phyloP scores from a whole-genome alignment of 2,113 vertebrate species.

The Poecile atricapillus region DNA sequence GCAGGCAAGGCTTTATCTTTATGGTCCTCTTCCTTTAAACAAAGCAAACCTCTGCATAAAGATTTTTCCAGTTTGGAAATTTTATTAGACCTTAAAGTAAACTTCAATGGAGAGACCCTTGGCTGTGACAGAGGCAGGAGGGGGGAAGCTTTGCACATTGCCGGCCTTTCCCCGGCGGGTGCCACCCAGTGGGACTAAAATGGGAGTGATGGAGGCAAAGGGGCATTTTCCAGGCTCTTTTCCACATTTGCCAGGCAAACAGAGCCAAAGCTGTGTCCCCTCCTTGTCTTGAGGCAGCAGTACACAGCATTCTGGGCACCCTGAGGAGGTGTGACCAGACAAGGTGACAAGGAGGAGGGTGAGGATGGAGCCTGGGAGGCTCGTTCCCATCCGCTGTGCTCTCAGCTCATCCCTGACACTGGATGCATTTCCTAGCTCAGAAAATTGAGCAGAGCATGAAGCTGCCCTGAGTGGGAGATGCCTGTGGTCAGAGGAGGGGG shows the following conservation, averaged over 20 bases:
- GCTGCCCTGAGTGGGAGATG: not conserved
- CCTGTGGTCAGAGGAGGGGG: not conserved
- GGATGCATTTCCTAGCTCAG: not conserved
- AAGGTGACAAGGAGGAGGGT: not conserved
- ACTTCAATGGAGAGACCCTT: slow-evolving; percentile 35
- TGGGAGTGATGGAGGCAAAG: rapidly evolving
- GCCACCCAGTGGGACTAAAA: not conserved
- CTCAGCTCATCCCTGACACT: not conserved
- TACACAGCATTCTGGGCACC: not conserved
- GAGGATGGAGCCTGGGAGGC: not conserved
- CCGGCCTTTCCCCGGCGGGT: rapidly evolving
- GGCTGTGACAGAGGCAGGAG: not conserved
- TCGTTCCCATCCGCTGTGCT: not conserved
- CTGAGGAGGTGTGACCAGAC: not conserved
- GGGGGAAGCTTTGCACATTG: not conserved
- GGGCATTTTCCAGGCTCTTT: not conserved
- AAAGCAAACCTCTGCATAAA: not conserved
- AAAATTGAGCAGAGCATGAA: not conserved
- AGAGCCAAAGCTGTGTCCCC: rapidly evolving
- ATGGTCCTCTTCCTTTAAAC: slow-evolving; percentile 59
- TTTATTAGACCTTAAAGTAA: slow-evolving; percentile 40
- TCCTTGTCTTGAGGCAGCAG: not conserved
- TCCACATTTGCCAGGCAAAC: rapidly evolving
- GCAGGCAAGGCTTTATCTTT: slow-evolving; percentile 48
- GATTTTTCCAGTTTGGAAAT: slow-evolving; percentile 58